These are phyloP conservation scores for Melanchra persicariae DNA, from an alignment of 2,888 invertebrate genomes.

Conservation along the genomic window DNA sequence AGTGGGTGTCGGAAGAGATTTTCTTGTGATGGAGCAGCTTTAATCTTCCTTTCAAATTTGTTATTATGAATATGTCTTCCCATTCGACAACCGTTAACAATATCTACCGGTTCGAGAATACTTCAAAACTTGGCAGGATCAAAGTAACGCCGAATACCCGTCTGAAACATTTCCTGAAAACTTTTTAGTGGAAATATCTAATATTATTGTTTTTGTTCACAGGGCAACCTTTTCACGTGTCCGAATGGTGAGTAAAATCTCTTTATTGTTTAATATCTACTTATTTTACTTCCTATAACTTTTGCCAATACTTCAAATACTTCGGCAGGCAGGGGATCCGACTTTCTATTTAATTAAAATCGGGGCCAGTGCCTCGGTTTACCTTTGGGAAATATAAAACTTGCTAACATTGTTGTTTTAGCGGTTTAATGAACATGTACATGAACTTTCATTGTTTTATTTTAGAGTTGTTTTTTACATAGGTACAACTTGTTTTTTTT, in stretches of 20 bases:
- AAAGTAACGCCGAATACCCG: slow-evolving; percentile 25
- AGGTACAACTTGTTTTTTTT: slow-evolving; percentile 29
- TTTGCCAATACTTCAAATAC: slow-evolving; percentile 65
- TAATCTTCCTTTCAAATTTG: slow-evolving; percentile 26
- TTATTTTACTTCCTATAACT: slow-evolving; percentile 60
- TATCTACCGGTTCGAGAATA: slow-evolving; percentile 9
- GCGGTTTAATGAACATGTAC: slow-evolving; percentile 59
- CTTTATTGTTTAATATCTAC: slow-evolving; percentile 56
- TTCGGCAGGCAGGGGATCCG: slow-evolving; percentile 34
- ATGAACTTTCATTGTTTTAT: slow-evolving; percentile 53
- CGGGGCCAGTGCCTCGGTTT: slow-evolving; percentile 44
- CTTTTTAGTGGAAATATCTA: slow-evolving; percentile 41
- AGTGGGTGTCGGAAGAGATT: slow-evolving; percentile 4
- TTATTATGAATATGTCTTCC: slow-evolving; percentile 8
- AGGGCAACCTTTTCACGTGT: slow-evolving; percentile 93
- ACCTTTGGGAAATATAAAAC: slow-evolving; percentile 68
- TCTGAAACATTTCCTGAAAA: slow-evolving; percentile 27
- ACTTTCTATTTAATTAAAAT: slow-evolving; percentile 69
- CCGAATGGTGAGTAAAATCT: slow-evolving; percentile 92
- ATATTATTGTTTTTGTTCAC: slow-evolving; percentile 76
- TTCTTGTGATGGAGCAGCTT: slow-evolving; percentile 4
- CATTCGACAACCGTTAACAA: neutral
- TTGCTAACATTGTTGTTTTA: slow-evolving; percentile 62
- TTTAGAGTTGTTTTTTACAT: slow-evolving; percentile 30
- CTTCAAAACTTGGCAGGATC: slow-evolving; percentile 34